A percentile compares a stretch with the other conserved stretches of the same genome.
Evolutionary conservation across 1,140 invertebrate species (phyloP).

Genomic region (Megalopta genalis): DNA sequence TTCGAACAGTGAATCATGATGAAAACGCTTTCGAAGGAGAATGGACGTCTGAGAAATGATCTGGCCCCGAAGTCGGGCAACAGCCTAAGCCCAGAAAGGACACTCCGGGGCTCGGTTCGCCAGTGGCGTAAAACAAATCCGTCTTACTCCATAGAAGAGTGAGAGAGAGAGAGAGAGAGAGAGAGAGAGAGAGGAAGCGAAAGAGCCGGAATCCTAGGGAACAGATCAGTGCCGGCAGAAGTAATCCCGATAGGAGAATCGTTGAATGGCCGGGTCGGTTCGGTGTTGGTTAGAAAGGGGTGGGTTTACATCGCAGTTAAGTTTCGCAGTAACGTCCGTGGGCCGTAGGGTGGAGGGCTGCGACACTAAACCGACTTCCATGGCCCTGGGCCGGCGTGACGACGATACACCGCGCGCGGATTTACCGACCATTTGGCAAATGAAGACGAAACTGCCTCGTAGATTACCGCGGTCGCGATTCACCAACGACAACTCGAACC

Average conservation of each 20-base stretch:
- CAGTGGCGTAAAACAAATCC: constrained; percentile 32
- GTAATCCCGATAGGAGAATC: constrained; percentile 49
- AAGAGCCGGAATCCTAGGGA: constrained; percentile 5
- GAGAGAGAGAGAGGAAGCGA: too few species aligned
- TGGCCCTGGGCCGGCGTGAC: constrained; percentile 30
- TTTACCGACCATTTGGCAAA: constrained; percentile 71
- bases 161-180: too few species aligned
- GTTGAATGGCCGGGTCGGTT: constrained; percentile 49
- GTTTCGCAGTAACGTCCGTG: constrained; percentile 55
- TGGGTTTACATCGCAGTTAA: constrained; percentile 69
- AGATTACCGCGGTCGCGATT: constrained; percentile 59
- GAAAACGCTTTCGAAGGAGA: not conserved
- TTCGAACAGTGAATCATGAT: not conserved
- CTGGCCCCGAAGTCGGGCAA: not conserved
- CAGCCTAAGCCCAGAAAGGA: not conserved
- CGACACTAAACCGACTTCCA: constrained; percentile 53
- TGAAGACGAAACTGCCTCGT: constrained; percentile 71
- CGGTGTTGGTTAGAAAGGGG: constrained; percentile 56
- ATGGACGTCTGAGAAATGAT: not conserved
- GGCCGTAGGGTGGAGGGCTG: constrained; percentile 9
- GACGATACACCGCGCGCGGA: constrained; percentile 45
- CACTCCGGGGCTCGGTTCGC: not conserved
- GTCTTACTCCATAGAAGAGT: constrained; percentile 5
- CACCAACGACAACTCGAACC: constrained; percentile 28
- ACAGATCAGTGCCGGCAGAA: constrained; percentile 39